These are phyloP conservation scores for Lucilia cuprina DNA, from an alignment of 1,140 invertebrate species.

Conservation along the genomic window DNA sequence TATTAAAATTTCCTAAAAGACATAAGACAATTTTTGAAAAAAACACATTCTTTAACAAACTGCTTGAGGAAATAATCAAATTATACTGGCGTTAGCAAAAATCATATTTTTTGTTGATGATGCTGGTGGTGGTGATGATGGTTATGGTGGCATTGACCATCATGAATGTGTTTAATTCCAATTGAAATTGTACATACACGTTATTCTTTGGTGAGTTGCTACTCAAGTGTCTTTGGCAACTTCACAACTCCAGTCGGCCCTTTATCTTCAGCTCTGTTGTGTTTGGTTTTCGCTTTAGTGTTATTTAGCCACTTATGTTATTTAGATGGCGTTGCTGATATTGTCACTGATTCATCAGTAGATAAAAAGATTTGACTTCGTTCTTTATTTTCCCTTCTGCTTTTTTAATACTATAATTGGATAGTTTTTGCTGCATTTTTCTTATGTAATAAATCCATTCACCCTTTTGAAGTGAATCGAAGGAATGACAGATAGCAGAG, in stretches of 20 bases:
- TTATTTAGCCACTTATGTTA: slow-evolving; percentile 15
- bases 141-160: background rate
- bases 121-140: background rate
- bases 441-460: background rate
- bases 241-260: background rate
- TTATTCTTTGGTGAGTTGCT: no score
- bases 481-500: no score
- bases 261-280: background rate
- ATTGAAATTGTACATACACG: no score
- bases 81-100: background rate
- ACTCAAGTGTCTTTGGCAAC: background rate
- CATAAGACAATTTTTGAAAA: background rate
- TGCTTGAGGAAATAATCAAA: background rate
- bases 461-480: no score
- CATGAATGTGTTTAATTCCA: background rate
- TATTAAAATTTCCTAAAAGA: no score
- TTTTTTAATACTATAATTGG: background rate
- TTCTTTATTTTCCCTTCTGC: background rate
- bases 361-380: background rate
- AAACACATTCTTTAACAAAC: background rate
- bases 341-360: background rate
- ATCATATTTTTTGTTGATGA: no score
- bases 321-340: slow-evolving; percentile 10
- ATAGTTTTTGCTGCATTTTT: background rate
- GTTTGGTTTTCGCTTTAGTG: background rate